These are phyloP conservation scores for Cephalophus harveyi DNA, from an alignment of 2,113 vertebrate species.

Conservation along the genomic window DNA sequence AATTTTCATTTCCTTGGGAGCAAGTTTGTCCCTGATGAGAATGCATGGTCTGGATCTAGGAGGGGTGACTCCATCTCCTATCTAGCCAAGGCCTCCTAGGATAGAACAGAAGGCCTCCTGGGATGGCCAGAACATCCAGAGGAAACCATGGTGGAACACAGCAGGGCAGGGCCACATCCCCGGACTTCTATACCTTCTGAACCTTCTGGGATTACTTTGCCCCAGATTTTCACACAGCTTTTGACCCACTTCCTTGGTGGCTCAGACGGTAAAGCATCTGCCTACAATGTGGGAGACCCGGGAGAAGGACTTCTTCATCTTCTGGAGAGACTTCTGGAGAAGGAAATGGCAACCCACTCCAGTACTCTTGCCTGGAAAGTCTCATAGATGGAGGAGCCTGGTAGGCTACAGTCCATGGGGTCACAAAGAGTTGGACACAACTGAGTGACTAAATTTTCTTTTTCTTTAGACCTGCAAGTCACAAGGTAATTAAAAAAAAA, in stretches of 20 bases:
- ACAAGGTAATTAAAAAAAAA: not conserved
- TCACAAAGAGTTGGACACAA: not conserved
- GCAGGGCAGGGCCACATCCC: not conserved
- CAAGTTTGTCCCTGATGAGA: not conserved
- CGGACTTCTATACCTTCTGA: not conserved
- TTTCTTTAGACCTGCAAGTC: not conserved
- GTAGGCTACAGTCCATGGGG: not conserved
- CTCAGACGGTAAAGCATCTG: not conserved
- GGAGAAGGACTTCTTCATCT: not conserved
- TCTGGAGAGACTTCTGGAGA: not conserved
- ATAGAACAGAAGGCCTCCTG: not conserved
- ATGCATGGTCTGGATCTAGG: not conserved
- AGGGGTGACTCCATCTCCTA: not conserved
- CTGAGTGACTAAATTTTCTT: not conserved
- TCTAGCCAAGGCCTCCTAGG: not conserved
- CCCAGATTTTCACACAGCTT: not conserved
- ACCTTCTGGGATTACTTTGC: not conserved
- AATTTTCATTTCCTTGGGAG: not conserved
- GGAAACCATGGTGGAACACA: not conserved
- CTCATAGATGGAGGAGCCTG: not conserved
- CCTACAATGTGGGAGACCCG: not conserved
- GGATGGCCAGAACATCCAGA: too few relatives aligned
- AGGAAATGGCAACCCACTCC: not conserved
- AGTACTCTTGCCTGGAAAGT: not conserved
- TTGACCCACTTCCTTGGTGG: not conserved